Evolutionary conservation across 2,113 vertebrate genomes (phyloP), one percentile per base, ranked within the genome.

Genomic region (Micronycteris hirsuta): DNA sequence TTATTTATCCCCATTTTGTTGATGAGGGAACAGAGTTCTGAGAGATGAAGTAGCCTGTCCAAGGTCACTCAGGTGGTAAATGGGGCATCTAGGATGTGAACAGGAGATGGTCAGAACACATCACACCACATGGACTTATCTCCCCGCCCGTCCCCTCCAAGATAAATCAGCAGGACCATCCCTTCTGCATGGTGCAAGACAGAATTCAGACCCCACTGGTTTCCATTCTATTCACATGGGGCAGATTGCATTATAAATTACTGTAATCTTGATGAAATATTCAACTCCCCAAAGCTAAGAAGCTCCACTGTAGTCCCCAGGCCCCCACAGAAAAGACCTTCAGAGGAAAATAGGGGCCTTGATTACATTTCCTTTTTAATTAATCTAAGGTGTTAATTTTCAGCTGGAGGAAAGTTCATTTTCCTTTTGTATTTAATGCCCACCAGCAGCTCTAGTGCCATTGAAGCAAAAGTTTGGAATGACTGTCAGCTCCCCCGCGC

Each of bases 391-490:
- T 82, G 97, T 95, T 91, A 96, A 98, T 96, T 98, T 98, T 91
- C 74, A 93, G 92, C 96, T 85, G 93, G 96, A 96, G 95, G 13
- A 73, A 85, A 86, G 17, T 95, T 96, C 96, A 93, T 96, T 96
- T 90, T 96, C 86, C 86, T 97, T 86, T 95, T 98, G 95, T 96
- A 96, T 98, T 80, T 94, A 98, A 98, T 96, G 96, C 96, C 98
- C 96, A 87, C 74, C 83, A 94, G 96, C 97, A 96, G 95, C 58
- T 1, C 3, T 68, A 94, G 83, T 77, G 87, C 96, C 96, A 97
- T 92, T 97, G 83, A 89, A 67, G 89, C 88, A 89, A 33, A 92
- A 91, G 91, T 81, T 89, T 89, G 78, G 76, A 91, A 82, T 85
- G 94, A 91, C 94, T 97, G 93, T 84, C 71, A 96, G 94, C 82